These are phyloP conservation scores for Meghimatium bilineatum DNA, from an alignment of 2,888 invertebrate genomes.

Conservation along the genomic window DNA sequence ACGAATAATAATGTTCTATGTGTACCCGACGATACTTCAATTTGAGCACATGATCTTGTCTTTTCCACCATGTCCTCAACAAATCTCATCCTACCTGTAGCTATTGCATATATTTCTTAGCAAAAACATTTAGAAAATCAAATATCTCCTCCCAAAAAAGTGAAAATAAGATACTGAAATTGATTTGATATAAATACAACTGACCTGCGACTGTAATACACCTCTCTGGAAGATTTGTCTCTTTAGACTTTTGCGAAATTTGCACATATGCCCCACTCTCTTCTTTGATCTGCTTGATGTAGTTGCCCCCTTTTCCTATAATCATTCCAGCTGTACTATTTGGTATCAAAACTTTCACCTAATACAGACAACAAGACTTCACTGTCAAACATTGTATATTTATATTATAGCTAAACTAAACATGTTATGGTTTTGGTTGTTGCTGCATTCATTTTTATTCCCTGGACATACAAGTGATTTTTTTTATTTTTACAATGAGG, in stretches of 20 bases:
- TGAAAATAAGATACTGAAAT: not conserved
- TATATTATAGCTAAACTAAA: not conserved
- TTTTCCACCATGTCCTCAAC: no score
- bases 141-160: no score
- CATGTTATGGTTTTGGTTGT: not conserved
- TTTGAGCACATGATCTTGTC: no score
- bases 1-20: no score
- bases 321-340: conserved; percentile 78
- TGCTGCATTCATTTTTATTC: no score
- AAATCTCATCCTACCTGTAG: no score
- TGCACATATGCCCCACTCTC: conserved; percentile 77
- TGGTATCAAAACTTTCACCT: conserved; percentile 77
- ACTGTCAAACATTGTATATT: not conserved
- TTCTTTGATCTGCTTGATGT: conserved; percentile 77
- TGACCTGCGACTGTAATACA: conserved; percentile 77
- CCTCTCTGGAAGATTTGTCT: conserved; percentile 76
- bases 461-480: not conserved
- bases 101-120: no score
- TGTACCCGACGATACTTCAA: no score
- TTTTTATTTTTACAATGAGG: no score
- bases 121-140: no score
- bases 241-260: conserved; percentile 77
- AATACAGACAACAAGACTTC: conserved; percentile 39
- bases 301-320: conserved; percentile 77
- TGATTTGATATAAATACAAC: conserved; percentile 21